Conservation (phyloP, 2,113 vertebrate genomes). For the Phrynosoma blainvillii region DNA sequence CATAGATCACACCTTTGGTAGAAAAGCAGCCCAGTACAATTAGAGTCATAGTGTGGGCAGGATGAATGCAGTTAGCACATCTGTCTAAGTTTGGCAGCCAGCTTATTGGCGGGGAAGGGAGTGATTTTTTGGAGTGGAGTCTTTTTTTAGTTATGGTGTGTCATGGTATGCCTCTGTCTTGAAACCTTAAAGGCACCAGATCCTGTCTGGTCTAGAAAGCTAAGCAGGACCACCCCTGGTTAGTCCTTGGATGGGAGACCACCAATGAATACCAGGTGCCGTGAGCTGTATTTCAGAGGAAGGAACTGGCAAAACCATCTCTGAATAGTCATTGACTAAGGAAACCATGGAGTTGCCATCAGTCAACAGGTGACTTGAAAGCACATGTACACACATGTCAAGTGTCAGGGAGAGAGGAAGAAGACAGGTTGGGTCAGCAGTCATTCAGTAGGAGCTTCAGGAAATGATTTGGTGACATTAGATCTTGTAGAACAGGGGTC, state of each 20-base stretch:
- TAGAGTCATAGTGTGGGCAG: not conserved
- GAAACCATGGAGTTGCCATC: too few species aligned
- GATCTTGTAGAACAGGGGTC: not conserved
- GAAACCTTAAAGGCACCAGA: too few species aligned
- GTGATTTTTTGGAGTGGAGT: not conserved
- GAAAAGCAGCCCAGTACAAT: slow-evolving; percentile 19
- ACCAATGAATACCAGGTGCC: too few species aligned
- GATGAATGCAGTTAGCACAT: not conserved
- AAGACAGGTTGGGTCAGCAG: not conserved
- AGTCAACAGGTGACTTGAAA: too few species aligned
- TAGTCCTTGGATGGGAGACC: too few species aligned
- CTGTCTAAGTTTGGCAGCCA: not conserved
- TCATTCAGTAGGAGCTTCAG: slow-evolving; percentile 10
- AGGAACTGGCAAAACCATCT: too few species aligned
- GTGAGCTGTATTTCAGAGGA: too few species aligned
- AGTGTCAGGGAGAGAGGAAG: not conserved
- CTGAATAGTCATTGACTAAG: too few species aligned
- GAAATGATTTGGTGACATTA: not conserved
- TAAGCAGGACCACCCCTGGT: too few species aligned
- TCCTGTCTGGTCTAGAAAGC: too few species aligned
- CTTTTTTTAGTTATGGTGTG: not conserved
- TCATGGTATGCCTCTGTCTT: not conserved
- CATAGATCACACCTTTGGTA: not conserved
- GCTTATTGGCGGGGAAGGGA: not conserved
- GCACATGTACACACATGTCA: too few species aligned